Conservation (phyloP, 2,797 vertebrate genomes). For the Enteromius unitaeniatus region DNA sequence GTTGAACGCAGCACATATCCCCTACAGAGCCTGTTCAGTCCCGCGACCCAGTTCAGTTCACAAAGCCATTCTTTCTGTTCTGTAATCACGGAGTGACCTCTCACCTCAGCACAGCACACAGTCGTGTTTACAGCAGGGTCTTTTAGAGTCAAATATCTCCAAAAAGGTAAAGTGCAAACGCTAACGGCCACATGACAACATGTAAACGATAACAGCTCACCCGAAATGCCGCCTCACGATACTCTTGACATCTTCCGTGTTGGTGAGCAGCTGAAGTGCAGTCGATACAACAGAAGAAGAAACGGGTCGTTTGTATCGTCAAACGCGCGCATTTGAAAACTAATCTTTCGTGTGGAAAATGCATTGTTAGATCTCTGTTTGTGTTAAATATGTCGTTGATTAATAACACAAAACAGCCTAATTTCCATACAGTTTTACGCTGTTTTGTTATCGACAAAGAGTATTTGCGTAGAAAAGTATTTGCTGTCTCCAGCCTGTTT, state of each 20-base stretch:
- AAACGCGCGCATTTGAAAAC: background rate
- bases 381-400: background rate
- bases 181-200: background rate
- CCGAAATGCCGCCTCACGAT: background rate
- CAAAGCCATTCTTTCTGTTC: slow-evolving; percentile 15
- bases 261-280: background rate
- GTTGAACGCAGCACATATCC: background rate
- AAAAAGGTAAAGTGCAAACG: background rate
- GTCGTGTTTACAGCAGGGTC: background rate
- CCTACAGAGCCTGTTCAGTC: slow-evolving; percentile 5
- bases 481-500: no score
- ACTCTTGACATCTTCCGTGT: background rate
- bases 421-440: no score
- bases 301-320: background rate
- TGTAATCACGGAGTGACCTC: slow-evolving; percentile 30
- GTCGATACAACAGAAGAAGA: background rate
- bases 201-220: background rate
- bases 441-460: no score
- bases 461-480: no score
- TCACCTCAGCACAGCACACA: background rate
- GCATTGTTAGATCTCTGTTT: background rate
- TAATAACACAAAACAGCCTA: background rate
- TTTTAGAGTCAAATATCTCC: background rate
- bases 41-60: slow-evolving; percentile 9
- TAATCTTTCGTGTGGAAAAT: background rate